phyloP scores from a whole-genome alignment of 2,113 vertebrate genomes.

The Elaphurus davidianus region DNA sequence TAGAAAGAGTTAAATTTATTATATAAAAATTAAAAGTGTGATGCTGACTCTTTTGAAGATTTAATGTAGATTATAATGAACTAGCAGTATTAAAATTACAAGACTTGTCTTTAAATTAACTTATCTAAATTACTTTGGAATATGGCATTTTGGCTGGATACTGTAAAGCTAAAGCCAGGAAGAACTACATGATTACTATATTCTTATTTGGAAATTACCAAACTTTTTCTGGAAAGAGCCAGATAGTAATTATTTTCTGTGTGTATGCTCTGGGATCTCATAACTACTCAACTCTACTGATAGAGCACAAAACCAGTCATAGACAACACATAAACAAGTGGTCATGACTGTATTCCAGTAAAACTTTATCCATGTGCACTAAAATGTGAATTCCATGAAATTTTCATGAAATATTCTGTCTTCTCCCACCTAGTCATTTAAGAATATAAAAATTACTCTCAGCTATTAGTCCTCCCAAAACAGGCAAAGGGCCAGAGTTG shows the following conservation, averaged over 20 bases:
- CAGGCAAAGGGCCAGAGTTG: not conserved
- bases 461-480: not conserved
- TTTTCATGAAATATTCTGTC: not conserved
- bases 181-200: not conserved
- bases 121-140: not conserved
- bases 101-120: not conserved
- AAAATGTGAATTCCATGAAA: not conserved
- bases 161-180: not conserved
- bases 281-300: not conserved
- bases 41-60: not conserved
- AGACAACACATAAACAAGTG: not conserved
- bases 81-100: not conserved
- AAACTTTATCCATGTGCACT: not conserved
- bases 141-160: not conserved
- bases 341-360: not conserved
- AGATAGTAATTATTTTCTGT: not conserved
- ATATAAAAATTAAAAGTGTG: not conserved
- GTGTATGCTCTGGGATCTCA: not conserved
- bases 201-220: not conserved
- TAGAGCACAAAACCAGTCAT: not conserved
- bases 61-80: not conserved
- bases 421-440: not conserved
- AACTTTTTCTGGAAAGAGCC: not conserved
- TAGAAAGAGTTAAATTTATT: not conserved
- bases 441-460: not conserved